Percentiles rank a stretch among this genome's conserved stretches.
phyloP scores from a whole-genome alignment of 2,797 vertebrate species.

The Hafferia zeledoni region DNA sequence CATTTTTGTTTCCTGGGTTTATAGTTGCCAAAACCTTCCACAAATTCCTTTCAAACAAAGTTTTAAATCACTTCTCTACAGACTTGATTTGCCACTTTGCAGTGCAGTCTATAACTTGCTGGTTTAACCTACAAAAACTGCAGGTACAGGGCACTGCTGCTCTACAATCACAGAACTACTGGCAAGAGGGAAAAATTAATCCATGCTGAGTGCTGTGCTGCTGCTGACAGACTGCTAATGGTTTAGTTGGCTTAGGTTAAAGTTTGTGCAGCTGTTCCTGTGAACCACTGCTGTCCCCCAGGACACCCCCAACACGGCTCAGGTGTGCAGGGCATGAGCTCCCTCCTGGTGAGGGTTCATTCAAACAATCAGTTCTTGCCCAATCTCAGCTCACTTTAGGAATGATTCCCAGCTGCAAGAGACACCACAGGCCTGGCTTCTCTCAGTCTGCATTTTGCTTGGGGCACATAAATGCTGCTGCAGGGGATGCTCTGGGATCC shows the following conservation, averaged over 20 bases:
- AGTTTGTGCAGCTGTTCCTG: background rate
- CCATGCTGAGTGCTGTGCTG: background rate
- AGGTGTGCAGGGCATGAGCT: background rate
- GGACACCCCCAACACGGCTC: fast-evolving
- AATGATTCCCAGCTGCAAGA: background rate
- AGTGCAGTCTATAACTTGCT: background rate
- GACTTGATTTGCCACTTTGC: background rate
- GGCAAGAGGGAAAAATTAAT: background rate
- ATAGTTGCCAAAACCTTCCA: background rate
- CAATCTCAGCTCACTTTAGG: background rate
- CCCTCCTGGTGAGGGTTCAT: background rate
- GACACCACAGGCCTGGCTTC: background rate
- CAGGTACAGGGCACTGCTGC: background rate
- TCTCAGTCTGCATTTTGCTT: background rate
- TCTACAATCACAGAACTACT: background rate
- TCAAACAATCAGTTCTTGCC: background rate
- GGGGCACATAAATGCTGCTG: background rate
- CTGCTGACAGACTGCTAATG: background rate
- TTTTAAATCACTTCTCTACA: background rate
- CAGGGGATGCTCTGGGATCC: background rate
- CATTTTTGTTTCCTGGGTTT: background rate
- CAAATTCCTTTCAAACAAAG: background rate
- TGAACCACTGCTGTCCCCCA: background rate
- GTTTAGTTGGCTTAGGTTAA: background rate
- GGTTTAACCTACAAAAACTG: conserved; percentile 13